Evolutionary conservation across 1,140 invertebrate species (phyloP).

Genomic region (Dermatophagoides farinae): DNA sequence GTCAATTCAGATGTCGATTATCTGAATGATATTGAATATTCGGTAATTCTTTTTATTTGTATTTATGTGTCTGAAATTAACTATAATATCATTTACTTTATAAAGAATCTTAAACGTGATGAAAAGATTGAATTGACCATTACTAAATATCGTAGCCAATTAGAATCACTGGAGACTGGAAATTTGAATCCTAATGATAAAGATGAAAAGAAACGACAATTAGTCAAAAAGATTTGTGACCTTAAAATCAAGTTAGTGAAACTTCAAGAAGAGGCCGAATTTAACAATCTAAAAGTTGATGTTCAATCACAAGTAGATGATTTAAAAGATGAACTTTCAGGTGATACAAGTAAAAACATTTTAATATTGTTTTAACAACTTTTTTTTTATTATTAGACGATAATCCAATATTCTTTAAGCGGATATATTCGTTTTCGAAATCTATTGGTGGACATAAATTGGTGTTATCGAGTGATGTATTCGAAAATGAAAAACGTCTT

Average conservation of each 20-base stretch:
- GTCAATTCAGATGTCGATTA: not conserved
- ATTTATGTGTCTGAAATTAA: not conserved
- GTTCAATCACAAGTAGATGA: not conserved
- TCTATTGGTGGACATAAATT: slow-evolving; percentile 5
- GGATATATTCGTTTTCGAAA: not conserved
- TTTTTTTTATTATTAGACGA: not conserved
- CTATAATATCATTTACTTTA: not conserved
- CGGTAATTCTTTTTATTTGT: not conserved
- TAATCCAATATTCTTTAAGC: slow-evolving; percentile 1
- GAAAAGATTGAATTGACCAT: slow-evolving; percentile 1
- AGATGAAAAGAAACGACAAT: slow-evolving; percentile 11
- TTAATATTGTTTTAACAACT: not conserved
- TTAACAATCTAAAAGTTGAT: not conserved
- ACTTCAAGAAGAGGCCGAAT: slow-evolving; percentile 10
- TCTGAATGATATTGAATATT: not conserved
- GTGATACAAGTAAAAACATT: not conserved
- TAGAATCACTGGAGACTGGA: not conserved
- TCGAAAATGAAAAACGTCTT: slow-evolving; percentile 1
- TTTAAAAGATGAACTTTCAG: not conserved
- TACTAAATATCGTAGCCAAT: not conserved
- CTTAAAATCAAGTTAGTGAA: slow-evolving; percentile 13
- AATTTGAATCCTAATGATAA: not conserved
- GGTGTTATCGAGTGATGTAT: not conserved
- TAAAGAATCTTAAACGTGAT: not conserved
- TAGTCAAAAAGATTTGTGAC: slow-evolving; percentile 11